These are phyloP conservation scores for Antrozous pallidus DNA, from an alignment of 2,797 vertebrate species.

Conservation along the genomic window DNA sequence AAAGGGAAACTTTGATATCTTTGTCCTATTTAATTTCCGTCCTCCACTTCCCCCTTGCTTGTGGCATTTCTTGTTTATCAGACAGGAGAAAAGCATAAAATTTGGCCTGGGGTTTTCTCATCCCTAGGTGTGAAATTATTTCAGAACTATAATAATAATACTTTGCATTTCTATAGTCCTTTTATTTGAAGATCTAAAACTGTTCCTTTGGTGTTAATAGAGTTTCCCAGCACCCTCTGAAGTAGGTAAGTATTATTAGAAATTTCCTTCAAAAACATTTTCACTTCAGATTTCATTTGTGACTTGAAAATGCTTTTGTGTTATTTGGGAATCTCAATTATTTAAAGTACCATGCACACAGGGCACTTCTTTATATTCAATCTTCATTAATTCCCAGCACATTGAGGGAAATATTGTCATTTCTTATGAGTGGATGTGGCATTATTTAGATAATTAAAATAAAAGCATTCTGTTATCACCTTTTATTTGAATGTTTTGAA, in stretches of 20 bases:
- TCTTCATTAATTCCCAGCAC: conserved; percentile 8
- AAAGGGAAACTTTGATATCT: conserved; percentile 50
- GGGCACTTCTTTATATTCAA: background rate
- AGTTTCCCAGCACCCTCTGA: conserved; percentile 68
- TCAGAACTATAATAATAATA: conserved; percentile 70
- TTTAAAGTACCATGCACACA: conserved; percentile 19
- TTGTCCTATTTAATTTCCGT: conserved; percentile 55
- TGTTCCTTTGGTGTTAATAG: conserved; percentile 70
- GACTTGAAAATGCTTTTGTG: conserved; percentile 66
- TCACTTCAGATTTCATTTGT: conserved; percentile 45
- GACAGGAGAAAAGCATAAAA: conserved; percentile 59
- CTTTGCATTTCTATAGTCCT: conserved; percentile 71
- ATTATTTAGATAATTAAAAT: conserved; percentile 51
- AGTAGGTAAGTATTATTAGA: conserved; percentile 69
- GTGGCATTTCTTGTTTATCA: conserved; percentile 67
- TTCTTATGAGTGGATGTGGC: conserved; percentile 18
- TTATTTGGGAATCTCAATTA: conserved; percentile 53
- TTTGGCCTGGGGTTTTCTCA: conserved; percentile 71
- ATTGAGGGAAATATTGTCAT: background rate
- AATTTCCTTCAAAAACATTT: conserved; percentile 65
- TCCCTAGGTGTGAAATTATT: conserved; percentile 74
- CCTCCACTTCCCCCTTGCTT: background rate
- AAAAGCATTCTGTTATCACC: background rate
- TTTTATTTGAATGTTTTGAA: conserved; percentile 52
- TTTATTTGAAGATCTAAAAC: conserved; percentile 74